Evolutionary conservation across 1,140 invertebrate species (phyloP).

Genomic region (Aphaenogaster floridana): DNA sequence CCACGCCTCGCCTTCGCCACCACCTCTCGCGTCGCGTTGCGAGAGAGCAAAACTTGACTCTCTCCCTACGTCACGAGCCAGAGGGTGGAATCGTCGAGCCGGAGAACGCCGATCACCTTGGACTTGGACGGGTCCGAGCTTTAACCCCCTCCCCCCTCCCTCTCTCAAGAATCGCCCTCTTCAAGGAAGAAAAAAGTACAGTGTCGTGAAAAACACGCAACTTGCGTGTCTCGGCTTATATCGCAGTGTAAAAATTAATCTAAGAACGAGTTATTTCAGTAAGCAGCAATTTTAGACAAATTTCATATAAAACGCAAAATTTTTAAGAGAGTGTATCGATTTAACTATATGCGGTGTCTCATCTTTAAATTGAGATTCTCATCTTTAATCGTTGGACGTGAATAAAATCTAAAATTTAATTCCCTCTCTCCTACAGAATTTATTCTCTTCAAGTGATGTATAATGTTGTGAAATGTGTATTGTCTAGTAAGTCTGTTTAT

Average conservation of each 20-base stretch:
- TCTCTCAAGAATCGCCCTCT: slow-evolving; percentile 6
- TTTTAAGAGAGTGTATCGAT: background rate
- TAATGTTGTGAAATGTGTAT: background rate
- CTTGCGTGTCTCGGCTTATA: background rate
- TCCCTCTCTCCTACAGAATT: background rate
- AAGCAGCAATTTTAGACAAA: background rate
- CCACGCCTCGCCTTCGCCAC: slow-evolving; percentile 82
- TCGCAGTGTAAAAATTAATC: slow-evolving; percentile 6
- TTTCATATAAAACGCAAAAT: slow-evolving; percentile 4
- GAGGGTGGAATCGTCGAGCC: slow-evolving; percentile 66
- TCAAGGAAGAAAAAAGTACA: slow-evolving; percentile 17
- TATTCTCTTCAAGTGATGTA: background rate
- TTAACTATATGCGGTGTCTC: background rate
- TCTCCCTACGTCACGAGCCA: slow-evolving; percentile 66
- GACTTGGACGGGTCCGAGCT: slow-evolving; percentile 55
- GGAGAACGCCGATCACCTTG: slow-evolving; percentile 60
- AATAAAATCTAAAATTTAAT: background rate
- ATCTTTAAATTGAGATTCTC: background rate
- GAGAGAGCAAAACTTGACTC: slow-evolving; percentile 79
- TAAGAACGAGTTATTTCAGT: background rate
- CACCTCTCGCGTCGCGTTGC: slow-evolving; percentile 73
- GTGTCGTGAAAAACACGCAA: background rate
- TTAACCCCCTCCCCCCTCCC: slow-evolving; percentile 20
- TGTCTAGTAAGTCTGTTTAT: background rate
- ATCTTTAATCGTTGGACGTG: background rate